phyloP scores from a whole-genome alignment of 2,797 vertebrate genomes.

The Chaenodraco wilsoni region DNA sequence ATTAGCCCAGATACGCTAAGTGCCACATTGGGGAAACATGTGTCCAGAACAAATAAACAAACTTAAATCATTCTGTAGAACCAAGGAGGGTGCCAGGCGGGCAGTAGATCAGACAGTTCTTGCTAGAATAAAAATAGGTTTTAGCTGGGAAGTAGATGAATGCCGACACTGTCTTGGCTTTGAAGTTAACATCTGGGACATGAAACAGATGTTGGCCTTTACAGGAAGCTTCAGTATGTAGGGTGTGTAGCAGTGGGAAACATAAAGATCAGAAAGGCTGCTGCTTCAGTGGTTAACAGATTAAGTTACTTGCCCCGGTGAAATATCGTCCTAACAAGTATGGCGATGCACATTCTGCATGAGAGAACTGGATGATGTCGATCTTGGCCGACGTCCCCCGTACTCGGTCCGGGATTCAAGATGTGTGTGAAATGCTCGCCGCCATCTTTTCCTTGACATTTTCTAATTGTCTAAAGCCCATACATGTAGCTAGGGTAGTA shows the following conservation, averaged over 20 bases:
- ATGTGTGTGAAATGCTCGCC: too few relatives aligned
- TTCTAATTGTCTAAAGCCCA: background rate
- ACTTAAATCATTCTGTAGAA: background rate
- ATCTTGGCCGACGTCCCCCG: too few relatives aligned
- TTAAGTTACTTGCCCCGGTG: too few relatives aligned
- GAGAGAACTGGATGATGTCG: too few relatives aligned
- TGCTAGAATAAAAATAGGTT: constrained; percentile 2
- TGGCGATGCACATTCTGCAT: too few relatives aligned
- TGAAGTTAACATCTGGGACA: background rate
- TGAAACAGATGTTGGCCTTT: background rate
- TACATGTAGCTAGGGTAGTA: background rate
- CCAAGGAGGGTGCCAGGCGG: background rate
- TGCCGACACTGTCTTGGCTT: background rate
- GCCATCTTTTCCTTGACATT: too few relatives aligned
- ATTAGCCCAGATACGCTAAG: constrained; percentile 4
- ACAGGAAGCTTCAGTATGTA: background rate
- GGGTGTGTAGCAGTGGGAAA: background rate
- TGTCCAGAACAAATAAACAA: constrained; percentile 16
- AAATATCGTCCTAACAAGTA: too few relatives aligned
- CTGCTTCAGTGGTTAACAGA: background rate
- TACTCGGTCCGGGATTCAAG: too few relatives aligned
- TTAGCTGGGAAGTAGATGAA: background rate
- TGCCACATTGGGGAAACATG: background rate
- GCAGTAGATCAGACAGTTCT: background rate
- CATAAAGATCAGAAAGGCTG: background rate